phyloP scores from a whole-genome alignment of 2,113 vertebrate species.

The Myrmophylax atrothorax region DNA sequence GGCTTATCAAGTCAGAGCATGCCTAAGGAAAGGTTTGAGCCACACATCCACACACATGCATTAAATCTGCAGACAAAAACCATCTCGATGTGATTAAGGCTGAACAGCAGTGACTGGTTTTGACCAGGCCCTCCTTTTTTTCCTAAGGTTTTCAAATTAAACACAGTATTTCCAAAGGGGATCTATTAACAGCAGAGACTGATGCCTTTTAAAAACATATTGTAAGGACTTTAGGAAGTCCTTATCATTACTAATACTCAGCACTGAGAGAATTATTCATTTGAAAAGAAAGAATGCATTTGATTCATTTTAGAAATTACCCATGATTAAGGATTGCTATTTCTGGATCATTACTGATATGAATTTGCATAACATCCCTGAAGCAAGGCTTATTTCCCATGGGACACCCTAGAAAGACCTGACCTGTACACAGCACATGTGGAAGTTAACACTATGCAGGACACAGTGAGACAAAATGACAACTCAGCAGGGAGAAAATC shows the following conservation, averaged over 20 bases:
- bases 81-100: neutral
- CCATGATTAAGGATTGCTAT: slow-evolving; percentile 15
- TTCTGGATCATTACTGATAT: neutral
- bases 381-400: neutral
- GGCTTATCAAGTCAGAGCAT: neutral
- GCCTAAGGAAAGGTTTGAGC: neutral
- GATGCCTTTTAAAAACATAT: neutral
- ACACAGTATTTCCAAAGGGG: neutral
- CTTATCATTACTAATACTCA: neutral
- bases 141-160: neutral
- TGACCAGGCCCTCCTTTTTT: neutral
- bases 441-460: neutral
- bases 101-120: neutral
- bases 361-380: neutral
- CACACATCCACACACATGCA: neutral
- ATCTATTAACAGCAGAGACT: neutral
- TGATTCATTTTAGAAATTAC: slow-evolving; percentile 38
- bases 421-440: neutral
- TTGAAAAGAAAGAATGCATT: neutral
- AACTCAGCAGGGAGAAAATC: neutral
- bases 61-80: neutral
- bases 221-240: neutral
- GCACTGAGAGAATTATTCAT: neutral
- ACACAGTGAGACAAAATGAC: neutral
- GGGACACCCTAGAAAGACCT: neutral